Evolutionary conservation across 2,113 vertebrate species (phyloP).

Genomic region (Mormoops blainvillei): DNA sequence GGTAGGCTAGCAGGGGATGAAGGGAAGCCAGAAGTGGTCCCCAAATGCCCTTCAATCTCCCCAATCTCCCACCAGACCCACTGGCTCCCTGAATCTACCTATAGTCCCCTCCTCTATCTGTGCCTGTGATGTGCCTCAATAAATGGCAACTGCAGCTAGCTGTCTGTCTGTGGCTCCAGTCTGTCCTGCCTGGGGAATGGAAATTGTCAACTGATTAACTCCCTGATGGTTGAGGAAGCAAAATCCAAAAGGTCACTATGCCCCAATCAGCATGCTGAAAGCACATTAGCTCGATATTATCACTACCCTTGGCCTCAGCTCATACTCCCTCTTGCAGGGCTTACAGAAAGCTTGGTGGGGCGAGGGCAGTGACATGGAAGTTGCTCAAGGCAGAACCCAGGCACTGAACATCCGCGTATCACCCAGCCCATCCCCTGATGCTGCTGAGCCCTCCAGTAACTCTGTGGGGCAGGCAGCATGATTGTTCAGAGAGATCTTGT

Average conservation of each 20-base stretch:
- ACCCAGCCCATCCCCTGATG: background rate
- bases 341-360: background rate
- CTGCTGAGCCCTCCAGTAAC: background rate
- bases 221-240: background rate
- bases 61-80: background rate
- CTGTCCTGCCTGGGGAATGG: background rate
- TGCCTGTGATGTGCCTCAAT: conserved; percentile 55
- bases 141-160: conserved; percentile 14
- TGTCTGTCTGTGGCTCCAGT: background rate
- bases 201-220: background rate
- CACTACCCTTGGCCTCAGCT: background rate
- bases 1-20: background rate
- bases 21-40: background rate
- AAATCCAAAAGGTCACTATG: rapidly evolving
- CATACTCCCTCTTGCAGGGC: background rate
- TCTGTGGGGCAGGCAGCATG: background rate
- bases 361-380: background rate
- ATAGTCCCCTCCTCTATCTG: background rate
- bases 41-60: background rate
- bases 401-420: background rate
- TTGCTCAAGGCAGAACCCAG: background rate
- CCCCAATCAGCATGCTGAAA: background rate
- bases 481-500: background rate
- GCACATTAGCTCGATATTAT: too few relatives aligned
- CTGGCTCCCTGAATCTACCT: background rate